phyloP scores from a whole-genome alignment of 2,113 vertebrate species.

The Xerus inauris region DNA sequence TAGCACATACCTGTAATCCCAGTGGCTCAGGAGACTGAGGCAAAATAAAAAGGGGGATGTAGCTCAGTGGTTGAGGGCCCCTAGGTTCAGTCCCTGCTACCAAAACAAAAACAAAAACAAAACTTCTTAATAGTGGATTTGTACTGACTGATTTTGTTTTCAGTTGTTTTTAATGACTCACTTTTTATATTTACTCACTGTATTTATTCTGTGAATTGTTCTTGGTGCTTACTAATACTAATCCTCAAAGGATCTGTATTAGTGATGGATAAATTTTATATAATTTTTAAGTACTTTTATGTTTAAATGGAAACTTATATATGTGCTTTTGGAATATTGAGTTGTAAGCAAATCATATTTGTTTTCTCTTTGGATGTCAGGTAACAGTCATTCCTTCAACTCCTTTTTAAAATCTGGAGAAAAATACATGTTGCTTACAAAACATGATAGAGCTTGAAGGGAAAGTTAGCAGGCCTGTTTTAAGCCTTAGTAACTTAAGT shows the following conservation, averaged over 20 bases:
- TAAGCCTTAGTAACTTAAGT: background rate
- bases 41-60: too few relatives aligned
- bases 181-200: background rate
- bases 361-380: background rate
- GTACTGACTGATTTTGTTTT: background rate
- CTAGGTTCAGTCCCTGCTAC: too few relatives aligned
- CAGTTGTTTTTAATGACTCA: background rate
- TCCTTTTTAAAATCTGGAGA: too few relatives aligned
- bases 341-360: background rate
- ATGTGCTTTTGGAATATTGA: background rate
- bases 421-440: background rate
- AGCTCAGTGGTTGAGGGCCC: too few relatives aligned
- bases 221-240: background rate
- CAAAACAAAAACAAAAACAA: background rate
- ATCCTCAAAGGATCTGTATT: background rate
- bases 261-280: background rate
- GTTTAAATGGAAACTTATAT: background rate
- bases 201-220: slow-evolving; percentile 6
- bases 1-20: too few relatives aligned
- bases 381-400: background rate
- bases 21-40: too few relatives aligned
- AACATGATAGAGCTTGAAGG: background rate
- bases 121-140: background rate
- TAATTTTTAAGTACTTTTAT: background rate
- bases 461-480: background rate